A percentile compares a stretch with the other conserved stretches of the same genome.
These are phyloP conservation scores for Phataginus tricuspis DNA, from an alignment of 2,797 vertebrate genomes.

Conservation along the genomic window DNA sequence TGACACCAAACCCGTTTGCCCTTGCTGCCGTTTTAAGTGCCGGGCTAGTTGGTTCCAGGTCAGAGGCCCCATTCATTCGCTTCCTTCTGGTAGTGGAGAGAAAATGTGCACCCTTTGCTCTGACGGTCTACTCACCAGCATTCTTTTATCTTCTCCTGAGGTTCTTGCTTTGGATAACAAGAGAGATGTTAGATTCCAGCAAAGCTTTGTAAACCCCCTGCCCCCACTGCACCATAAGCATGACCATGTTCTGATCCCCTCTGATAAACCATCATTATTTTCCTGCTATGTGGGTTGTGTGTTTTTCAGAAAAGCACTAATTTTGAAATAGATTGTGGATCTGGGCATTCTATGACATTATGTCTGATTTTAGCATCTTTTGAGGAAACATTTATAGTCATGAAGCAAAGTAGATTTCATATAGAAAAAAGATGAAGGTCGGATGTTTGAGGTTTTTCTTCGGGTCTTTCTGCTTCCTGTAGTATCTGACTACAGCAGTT, in stretches of 20 bases:
- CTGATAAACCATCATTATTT: neutral
- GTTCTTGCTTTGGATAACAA: neutral
- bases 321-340: conserved; percentile 37
- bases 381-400: neutral
- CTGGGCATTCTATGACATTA: neutral
- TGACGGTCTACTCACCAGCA: neutral
- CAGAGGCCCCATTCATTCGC: neutral
- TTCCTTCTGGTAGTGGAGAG: neutral
- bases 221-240: neutral
- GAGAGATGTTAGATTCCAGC: neutral
- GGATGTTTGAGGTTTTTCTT: conserved; percentile 53
- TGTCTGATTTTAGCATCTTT: conserved; percentile 24
- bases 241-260: neutral
- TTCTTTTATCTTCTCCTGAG: conserved; percentile 14
- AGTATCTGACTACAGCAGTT: conserved; percentile 47
- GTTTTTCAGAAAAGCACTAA: conserved; percentile 43
- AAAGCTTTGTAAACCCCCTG: neutral
- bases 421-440: conserved; percentile 18
- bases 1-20: neutral
- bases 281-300: neutral
- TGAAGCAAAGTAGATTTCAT: neutral
- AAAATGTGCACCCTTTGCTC: neutral
- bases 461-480: conserved; percentile 51
- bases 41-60: conserved; percentile 1
- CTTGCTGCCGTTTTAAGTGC: neutral